These are phyloP conservation scores for Colostygia pectinataria DNA, from an alignment of 2,888 invertebrate genomes.

Conservation along the genomic window DNA sequence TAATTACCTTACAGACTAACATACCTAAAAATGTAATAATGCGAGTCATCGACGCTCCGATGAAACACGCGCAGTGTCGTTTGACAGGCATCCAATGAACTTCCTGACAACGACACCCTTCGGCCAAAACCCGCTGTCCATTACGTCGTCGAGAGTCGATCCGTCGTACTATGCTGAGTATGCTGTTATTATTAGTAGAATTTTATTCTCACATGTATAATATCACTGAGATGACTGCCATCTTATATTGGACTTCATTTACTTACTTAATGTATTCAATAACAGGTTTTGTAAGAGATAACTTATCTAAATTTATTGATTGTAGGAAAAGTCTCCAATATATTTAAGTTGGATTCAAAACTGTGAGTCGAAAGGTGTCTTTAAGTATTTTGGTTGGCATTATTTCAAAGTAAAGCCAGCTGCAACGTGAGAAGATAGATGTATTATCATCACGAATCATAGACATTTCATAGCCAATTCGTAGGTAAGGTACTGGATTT, in stretches of 20 bases:
- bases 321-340: slow-evolving; percentile 39
- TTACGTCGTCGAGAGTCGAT: no score
- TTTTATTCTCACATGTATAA: slow-evolving; percentile 18
- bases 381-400: neutral
- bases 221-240: slow-evolving; percentile 25
- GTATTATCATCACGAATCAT: no score
- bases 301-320: slow-evolving; percentile 59
- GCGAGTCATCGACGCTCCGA: no score
- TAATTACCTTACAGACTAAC: no score
- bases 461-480: no score
- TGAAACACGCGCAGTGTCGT: no score
- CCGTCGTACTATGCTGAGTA: slow-evolving; percentile 8
- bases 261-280: slow-evolving; percentile 53
- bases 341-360: slow-evolving; percentile 33
- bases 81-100: no score
- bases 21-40: no score
- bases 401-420: no score
- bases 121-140: no score
- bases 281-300: slow-evolving; percentile 54
- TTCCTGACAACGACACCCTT: no score
- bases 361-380: neutral
- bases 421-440: neutral
- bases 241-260: slow-evolving; percentile 42
- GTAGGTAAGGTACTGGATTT: no score
- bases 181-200: slow-evolving; percentile 1